Base-by-base conservation (phyloP, 2,888 invertebrate species). In the Zygothrica quintamaculata region DNA sequence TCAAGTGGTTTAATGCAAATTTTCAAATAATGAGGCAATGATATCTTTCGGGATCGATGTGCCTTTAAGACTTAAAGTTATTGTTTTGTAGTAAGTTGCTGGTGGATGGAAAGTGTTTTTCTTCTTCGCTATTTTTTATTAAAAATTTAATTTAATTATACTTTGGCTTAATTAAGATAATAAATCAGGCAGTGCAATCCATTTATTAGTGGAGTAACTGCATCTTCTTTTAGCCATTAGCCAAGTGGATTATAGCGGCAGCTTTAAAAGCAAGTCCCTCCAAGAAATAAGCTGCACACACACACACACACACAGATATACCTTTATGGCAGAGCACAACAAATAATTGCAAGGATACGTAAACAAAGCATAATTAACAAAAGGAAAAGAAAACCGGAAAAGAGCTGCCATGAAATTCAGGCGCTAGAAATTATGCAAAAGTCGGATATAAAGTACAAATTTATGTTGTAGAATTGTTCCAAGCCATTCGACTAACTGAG, bases 381-480 rank as follows among this genome's bases (percentile, higher is more conserved):
- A 66, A 60, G 57, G 67, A 51, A 50, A 50, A 57, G 26, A 42
- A 53, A 34, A 42, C 47, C 34, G 58, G 73, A 55, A 73, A 40
- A 26, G 42, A 39, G 53, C 18, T 43, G 53, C 47, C 47, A 39
- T 33, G 65, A 40, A 36, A 18, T 33, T 31, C 13, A 44, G 65
- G 61, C 66, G 71, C 64, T 74, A 67, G 62, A 77, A 78, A 81
- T 81, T 76, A 78, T 74, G 74, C 80, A 84, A 71, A 75, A 66
- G 42, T 39, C 64, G 84, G 81, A 81, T 76, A 84, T 84, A 74
- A 81, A 84, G 80, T 84, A 84, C 84, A 71, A 81, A 81, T 81
- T 81, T 84, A 68, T 72, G 73, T 56, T 56, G 55, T 68, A 37
- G 33, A 71, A 48, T 22, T 64, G 39, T 13, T 9, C 22, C 36